phyloP scores from a whole-genome alignment of 2,888 invertebrate genomes.

The Gisinianus flammeolus region DNA sequence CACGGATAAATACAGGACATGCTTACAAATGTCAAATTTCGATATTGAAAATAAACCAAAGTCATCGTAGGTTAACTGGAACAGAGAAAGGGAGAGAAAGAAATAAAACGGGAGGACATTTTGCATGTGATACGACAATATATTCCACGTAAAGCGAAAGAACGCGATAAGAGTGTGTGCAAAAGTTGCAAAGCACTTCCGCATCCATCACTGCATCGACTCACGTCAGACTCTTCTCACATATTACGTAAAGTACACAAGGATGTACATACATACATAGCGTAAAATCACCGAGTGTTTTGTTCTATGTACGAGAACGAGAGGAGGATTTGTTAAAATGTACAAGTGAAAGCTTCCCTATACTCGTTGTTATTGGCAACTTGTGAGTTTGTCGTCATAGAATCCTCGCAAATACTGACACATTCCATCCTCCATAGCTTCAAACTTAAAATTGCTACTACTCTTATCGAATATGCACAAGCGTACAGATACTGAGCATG shows the following conservation, averaged over 20 bases:
- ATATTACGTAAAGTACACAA: not conserved
- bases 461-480: too few species aligned
- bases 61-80: not conserved
- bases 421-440: too few species aligned
- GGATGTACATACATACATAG: not conserved
- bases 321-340: not conserved
- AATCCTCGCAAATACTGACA: too few species aligned
- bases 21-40: too few species aligned
- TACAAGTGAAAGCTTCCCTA: not conserved
- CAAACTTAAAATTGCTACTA: too few species aligned
- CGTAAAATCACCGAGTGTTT: not conserved
- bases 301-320: not conserved
- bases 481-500: too few species aligned
- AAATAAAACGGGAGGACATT: not conserved
- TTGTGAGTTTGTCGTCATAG: too few species aligned
- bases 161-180: not conserved
- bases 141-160: not conserved
- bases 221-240: constrained; percentile 7
- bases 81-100: not conserved
- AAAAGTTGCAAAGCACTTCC: constrained; percentile 30
- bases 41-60: too few species aligned
- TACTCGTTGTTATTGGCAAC: not conserved
- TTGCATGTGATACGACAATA: constrained; percentile 1
- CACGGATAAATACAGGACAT: too few species aligned
- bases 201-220: constrained; percentile 32